Percentiles rank a stretch among this genome's conserved stretches.
Conservation (phyloP, 2,888 invertebrate species). For the Diadromus collaris region DNA sequence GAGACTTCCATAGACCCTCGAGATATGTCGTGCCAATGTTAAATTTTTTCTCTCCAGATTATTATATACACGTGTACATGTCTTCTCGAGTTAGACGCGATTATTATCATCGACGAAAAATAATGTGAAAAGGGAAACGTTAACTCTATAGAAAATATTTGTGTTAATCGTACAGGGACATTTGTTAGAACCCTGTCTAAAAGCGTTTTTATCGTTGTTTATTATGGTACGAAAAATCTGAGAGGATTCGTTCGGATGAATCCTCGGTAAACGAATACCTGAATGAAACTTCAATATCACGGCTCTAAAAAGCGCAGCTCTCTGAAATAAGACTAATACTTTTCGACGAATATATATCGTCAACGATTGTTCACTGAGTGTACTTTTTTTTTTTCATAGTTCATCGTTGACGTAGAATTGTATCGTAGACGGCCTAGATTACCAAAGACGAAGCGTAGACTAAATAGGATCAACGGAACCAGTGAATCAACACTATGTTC, state of each 20-base stretch:
- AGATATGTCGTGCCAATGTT: conserved; percentile 20
- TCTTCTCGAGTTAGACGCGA: neutral
- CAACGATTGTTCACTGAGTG: conserved; percentile 1
- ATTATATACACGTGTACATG: neutral
- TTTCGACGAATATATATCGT: conserved; percentile 31
- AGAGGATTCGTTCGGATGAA: neutral
- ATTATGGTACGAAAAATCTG: neutral
- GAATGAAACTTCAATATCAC: neutral
- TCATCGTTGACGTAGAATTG: conserved; percentile 14
- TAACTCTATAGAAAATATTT: neutral
- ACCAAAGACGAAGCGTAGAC: conserved; percentile 35
- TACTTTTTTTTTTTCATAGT: conserved; percentile 6
- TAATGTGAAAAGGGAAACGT: neutral
- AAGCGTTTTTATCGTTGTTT: neutral
- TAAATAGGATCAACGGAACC: neutral
- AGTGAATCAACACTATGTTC: too few species aligned
- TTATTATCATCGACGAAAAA: neutral
- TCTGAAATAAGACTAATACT: conserved; percentile 9
- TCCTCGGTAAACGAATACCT: neutral
- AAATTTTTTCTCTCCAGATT: neutral
- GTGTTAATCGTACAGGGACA: neutral
- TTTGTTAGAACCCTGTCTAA: neutral
- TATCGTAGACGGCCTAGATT: conserved; percentile 9
- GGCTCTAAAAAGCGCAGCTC: conserved; percentile 18
- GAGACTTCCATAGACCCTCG: conserved; percentile 37